Evolutionary conservation across 2,888 invertebrate species (phyloP), one percentile per base, ranked within the genome.

Genomic region (Drosophila hamatofila): DNA sequence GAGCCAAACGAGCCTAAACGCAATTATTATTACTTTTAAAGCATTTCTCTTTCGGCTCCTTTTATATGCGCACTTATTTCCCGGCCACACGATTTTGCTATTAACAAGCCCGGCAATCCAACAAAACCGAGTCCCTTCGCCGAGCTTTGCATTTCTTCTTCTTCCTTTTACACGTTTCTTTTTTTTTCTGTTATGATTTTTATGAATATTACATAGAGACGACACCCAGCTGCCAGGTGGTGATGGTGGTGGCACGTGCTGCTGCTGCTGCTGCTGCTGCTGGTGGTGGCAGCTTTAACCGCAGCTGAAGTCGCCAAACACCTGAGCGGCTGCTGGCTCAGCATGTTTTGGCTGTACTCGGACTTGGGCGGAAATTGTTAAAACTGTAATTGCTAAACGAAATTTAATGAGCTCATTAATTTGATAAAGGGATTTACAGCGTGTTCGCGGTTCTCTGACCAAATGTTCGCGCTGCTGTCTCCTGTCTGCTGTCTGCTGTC

Each of bases 361-460:
- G 27, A 37, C 58, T 60, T 27, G 63, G 58, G 57, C 85, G 89
- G 80, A 89, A 88, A 90, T 83, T 89, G 84, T 90, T 89, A 86
- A 88, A 91, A 91, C 90, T 88, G 81, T 90, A 90, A 90, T 91
- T 90, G 89, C 91, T 90, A 89, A 91, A 89, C 91, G 90, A 88
- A 90, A 89, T 90, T 91, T 90, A 90, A 90, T 89, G 91, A 90
- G 90, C 90, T 90, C 91, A 90, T 91, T 90, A 91, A 90, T 90
- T 91, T 90, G 87, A 90, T 88, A 90, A 90, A 90, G 81, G 86
- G 89, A 89, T 90, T 90, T 90, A 87, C 82, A 90, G 78, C 79
- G 78, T 80, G 90, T 88, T 88, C 54, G 89, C 80, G 88, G 86
- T 85, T 72, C 74, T 63, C 72, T 71, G 72, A 63, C 82, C 89